A percentile compares a stretch with the other conserved stretches of the same genome.
Evolutionary conservation across 1,140 invertebrate genomes (phyloP).

Genomic region (Bilobella aurantiaca): DNA sequence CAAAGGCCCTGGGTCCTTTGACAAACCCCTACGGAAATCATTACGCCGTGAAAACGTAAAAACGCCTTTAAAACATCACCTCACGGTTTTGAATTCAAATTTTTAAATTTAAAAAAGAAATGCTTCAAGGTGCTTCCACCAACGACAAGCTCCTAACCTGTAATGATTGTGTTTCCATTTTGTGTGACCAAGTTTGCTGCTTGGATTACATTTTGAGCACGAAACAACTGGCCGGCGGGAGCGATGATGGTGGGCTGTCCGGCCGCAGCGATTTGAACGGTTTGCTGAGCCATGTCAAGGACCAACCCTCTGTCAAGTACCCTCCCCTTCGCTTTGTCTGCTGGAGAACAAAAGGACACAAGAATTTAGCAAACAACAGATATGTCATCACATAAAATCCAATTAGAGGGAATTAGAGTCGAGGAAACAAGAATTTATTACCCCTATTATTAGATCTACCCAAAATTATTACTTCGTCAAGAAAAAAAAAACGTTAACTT

Average conservation of each 20-base stretch:
- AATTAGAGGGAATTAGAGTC: not conserved
- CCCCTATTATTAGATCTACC: not conserved
- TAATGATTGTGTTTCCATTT: conserved; percentile 28
- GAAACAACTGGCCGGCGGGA: conserved; percentile 28
- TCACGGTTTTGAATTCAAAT: too few species aligned
- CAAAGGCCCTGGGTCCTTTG: not conserved
- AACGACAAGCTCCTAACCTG: conserved; percentile 21
- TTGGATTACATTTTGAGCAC: conserved; percentile 32
- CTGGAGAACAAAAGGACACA: not conserved
- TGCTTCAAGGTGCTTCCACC: too few species aligned
- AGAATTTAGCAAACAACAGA: not conserved
- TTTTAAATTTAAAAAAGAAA: too few species aligned
- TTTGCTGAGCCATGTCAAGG: conserved; percentile 17
- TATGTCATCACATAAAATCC: not conserved
- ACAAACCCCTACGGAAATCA: not conserved
- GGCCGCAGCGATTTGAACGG: conserved; percentile 24
- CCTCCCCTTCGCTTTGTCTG: not conserved
- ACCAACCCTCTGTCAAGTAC: not conserved
- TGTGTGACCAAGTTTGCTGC: conserved; percentile 28
- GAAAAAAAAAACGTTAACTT: not conserved
- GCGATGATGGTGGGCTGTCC: conserved; percentile 28
- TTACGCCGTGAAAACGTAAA: conserved; percentile 3
- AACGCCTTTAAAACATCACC: too few species aligned
- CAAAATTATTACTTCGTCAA: not conserved
- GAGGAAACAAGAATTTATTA: not conserved